Conservation (phyloP, 2,113 vertebrate species). For the Abramis brama region DNA sequence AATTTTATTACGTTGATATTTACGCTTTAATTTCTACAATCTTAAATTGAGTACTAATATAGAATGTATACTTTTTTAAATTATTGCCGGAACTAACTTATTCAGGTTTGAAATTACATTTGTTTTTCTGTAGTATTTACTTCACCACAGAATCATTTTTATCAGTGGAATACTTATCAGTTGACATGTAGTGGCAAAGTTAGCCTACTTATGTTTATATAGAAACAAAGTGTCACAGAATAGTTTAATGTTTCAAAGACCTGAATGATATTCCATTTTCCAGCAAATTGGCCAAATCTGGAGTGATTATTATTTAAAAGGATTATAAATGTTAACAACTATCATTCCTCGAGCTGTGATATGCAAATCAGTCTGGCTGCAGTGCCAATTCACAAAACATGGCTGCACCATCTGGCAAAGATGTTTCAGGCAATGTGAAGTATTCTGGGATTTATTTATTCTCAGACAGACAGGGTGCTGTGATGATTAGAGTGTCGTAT, state of each 20-base stretch:
- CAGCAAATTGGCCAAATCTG: slow-evolving; percentile 19
- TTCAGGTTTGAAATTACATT: too few species aligned
- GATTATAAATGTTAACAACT: slow-evolving; percentile 28
- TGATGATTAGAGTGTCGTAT: not conserved
- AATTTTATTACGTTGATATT: too few species aligned
- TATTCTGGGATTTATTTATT: slow-evolving; percentile 20
- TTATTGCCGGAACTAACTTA: too few species aligned
- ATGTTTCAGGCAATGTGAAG: not conserved
- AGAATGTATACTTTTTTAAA: too few species aligned
- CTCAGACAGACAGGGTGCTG: not conserved
- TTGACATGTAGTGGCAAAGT: too few species aligned
- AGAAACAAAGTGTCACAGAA: too few species aligned
- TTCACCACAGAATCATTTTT: too few species aligned
- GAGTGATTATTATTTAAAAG: slow-evolving; percentile 29
- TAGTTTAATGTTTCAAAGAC: not conserved
- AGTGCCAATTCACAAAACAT: slow-evolving; percentile 14
- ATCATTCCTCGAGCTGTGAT: slow-evolving; percentile 11
- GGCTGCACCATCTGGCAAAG: slow-evolving; percentile 26
- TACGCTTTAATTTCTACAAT: too few species aligned
- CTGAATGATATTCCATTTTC: slow-evolving; percentile 16
- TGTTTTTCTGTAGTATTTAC: too few species aligned
- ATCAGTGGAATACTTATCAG: too few species aligned
- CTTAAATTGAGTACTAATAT: too few species aligned
- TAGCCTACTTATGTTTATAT: too few species aligned
- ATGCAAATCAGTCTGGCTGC: slow-evolving; percentile 7